phyloP scores from a whole-genome alignment of 2,888 invertebrate species.

The Adelphocoris suturalis region DNA sequence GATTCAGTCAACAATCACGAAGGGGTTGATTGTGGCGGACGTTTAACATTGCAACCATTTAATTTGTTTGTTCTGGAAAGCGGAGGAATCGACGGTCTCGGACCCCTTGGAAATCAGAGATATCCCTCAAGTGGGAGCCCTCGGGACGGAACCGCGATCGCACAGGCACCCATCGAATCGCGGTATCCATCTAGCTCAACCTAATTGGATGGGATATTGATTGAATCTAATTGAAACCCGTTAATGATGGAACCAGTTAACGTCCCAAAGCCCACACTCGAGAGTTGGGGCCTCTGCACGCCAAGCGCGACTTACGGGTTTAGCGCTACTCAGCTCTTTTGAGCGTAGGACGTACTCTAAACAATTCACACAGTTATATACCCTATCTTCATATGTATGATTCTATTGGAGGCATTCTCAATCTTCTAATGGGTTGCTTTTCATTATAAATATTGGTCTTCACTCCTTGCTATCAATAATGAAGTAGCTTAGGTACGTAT shows the following conservation, averaged over 20 bases:
- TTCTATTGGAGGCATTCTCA: neutral
- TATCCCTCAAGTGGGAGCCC: neutral
- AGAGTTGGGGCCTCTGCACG: neutral
- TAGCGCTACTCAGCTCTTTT: neutral
- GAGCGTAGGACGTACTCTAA: neutral
- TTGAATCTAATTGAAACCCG: slow-evolving; percentile 57
- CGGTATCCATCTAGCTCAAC: slow-evolving; percentile 53
- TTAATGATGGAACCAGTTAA: slow-evolving; percentile 61
- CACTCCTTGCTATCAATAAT: too few species aligned
- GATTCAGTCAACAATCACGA: slow-evolving; percentile 5
- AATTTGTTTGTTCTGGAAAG: slow-evolving; percentile 52
- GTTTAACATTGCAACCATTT: slow-evolving; percentile 24
- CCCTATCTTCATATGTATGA: too few species aligned
- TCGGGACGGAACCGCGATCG: slow-evolving; percentile 7
- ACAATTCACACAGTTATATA: neutral
- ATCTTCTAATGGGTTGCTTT: neutral
- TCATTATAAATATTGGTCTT: neutral
- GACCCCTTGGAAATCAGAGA: neutral
- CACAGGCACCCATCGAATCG: neutral
- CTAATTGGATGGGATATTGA: slow-evolving; percentile 53
- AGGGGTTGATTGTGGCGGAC: neutral
- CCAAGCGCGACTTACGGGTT: slow-evolving; percentile 22
- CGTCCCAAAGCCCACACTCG: slow-evolving; percentile 44
- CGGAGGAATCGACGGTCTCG: neutral
- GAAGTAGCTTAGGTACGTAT: too few species aligned